phyloP scores from a whole-genome alignment of 2,797 vertebrate genomes.

The Muraenolepis orangiensis region DNA sequence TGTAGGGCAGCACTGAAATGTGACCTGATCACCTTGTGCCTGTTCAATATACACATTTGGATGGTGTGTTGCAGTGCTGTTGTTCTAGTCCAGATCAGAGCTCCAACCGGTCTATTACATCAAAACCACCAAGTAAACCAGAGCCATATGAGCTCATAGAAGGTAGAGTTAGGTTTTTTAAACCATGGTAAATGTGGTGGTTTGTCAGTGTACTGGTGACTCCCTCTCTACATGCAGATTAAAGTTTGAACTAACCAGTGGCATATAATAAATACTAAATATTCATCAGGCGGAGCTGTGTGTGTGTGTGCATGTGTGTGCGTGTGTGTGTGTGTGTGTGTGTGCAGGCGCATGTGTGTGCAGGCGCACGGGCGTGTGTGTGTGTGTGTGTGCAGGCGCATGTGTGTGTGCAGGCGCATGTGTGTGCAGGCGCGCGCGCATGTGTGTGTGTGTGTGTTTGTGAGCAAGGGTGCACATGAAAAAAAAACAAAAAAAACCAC shows the following conservation, averaged over 20 bases:
- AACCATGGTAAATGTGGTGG: neutral
- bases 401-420: constrained; percentile 7
- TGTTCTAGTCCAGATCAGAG: too few relatives aligned
- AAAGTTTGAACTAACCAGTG: neutral
- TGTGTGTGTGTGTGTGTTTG: constrained; percentile 1
- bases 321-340: constrained; percentile 9
- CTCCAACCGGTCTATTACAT: neutral
- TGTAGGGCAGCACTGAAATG: too few relatives aligned
- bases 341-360: neutral
- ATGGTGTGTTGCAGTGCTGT: neutral
- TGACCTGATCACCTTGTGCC: too few relatives aligned
- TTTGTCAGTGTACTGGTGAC: neutral
- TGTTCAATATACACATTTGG: neutral
- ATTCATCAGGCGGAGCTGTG: neutral
- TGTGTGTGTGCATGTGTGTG: neutral
- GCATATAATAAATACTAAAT: neutral
- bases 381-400: constrained; percentile 3
- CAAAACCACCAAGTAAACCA: neutral
- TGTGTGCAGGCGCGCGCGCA: neutral
- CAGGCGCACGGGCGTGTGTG: neutral
- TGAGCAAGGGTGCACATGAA: neutral
- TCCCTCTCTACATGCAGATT: neutral
- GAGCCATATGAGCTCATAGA: neutral
- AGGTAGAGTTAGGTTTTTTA: neutral
- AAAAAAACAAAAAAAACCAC: constrained; percentile 5